Base-by-base conservation (phyloP, 2,113 vertebrate species). In the Stigmatopora argus region DNA sequence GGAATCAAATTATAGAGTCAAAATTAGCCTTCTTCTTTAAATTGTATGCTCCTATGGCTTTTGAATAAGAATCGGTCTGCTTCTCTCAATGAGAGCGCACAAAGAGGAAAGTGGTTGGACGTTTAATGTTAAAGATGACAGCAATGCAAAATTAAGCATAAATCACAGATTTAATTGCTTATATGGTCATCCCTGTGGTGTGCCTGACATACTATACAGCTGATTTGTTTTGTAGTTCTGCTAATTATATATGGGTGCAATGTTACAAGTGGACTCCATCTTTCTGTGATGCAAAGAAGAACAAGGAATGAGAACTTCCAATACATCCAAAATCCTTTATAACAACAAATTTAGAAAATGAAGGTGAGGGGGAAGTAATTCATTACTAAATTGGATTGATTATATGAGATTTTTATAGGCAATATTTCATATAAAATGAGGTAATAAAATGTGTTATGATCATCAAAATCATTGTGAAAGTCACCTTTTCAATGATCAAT, bases 131-230 rank as follows among this genome's bases (percentile, higher is more conserved):
- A 41, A 41, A 41, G 38, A 41, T 41, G 71, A 66, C 53, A 10
- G 35, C 48, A 53, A 67, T 17, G 15, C 52, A 52, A 62, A 64
- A 66, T 6, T 56, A 51, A n/a, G 12, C 26, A 34, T 62, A 64
- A 48, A 49, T 65, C 12, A 19, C 58, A 67, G 52, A 41, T 67
- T 18, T 38, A 11, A 66, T 65, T 69, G 78, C 46, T 8, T 65
- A 31, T 70, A 77, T 62, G 65, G 74, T 82, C 77, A 83, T 83
- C 79, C 76, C 70, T 23, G 18, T 53, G 3, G 67, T 59, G 12
- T 73, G 74, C 73, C 72, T 71, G 59, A 52, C 2, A n/a, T 62
- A 62, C 72, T 75, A 72, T 75, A 71, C 66, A 62, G 38, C 70
- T 64, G 78, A 53, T 53, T 14, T 53, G 19, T 53, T 53, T 11